Evolutionary conservation across 2,113 vertebrate species (phyloP).

Genomic region (Psephotus haematonotus): DNA sequence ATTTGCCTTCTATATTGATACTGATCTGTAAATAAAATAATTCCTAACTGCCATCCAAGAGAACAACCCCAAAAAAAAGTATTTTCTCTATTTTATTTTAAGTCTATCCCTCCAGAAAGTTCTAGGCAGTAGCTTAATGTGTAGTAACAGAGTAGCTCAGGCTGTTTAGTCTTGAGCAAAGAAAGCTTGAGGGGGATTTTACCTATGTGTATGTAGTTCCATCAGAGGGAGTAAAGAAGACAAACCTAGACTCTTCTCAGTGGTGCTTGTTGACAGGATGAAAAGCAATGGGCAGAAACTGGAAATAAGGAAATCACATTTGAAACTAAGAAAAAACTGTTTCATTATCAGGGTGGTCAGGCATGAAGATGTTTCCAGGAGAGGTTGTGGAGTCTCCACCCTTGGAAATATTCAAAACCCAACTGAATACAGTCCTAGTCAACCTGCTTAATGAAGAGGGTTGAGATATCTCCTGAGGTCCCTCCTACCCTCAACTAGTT

Average conservation of each 20-base stretch:
- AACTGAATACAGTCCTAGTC: background rate
- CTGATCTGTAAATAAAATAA: background rate
- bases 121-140: background rate
- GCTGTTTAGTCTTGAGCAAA: background rate
- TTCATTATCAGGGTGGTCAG: background rate
- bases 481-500: background rate
- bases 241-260: background rate
- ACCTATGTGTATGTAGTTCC: background rate
- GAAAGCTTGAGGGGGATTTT: background rate
- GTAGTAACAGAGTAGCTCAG: background rate
- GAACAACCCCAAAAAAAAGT: background rate
- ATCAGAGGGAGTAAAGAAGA: background rate
- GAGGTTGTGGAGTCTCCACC: background rate
- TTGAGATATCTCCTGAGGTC: background rate
- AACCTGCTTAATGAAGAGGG: background rate
- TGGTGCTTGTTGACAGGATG: background rate
- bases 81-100: background rate
- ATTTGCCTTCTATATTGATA: background rate
- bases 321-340: background rate
- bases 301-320: background rate
- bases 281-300: background rate
- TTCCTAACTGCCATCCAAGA: background rate
- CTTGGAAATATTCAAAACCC: background rate
- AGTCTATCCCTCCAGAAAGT: background rate
- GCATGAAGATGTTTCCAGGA: background rate